Base-by-base conservation (phyloP, 2,113 vertebrate species). In the Neoarius graeffei region DNA sequence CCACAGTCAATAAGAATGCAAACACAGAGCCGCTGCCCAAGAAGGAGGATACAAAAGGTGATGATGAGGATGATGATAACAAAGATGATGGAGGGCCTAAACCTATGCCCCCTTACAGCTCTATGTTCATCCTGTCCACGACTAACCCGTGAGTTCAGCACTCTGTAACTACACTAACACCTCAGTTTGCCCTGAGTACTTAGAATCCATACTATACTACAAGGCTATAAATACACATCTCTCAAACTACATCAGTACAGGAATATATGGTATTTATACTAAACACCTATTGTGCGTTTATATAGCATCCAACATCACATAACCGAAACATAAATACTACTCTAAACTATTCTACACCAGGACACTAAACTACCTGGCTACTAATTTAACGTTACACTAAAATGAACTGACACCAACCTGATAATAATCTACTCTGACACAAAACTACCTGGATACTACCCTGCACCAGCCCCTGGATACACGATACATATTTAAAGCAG, bases 81-180 rank as follows among this genome's bases (percentile, higher is more conserved):
- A 93, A 94, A 5, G 96, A 94, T 8, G 96, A 95, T 19, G 96
- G 96, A 13, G 97, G 97, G 17, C 96, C 96, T 73, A 97, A 96
- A 91, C 98, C 97, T 52, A 99, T 99, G 97, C 97, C 97, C n/a
- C 98, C 98, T n/a, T 99, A 96, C 91, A 97, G 95, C 89, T 98
- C 98, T 91, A 99, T 99, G 98, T 99, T 99, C 91, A 96, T 98
- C 92, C 93, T 99, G 81, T 96, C 96, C 84, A 98, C 98, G 11
- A 98, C 97, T 71, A 99, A 99, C 92, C 98, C 98, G 98, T 99
- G 92, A 96, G 97, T 94, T 13, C 27, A 73, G 23, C 19, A 13
- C 23, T 59, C 2, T n/a, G 27, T 52, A 80, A 71, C 15, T 35
- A n/a, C 15, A 14, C 42, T 52, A 23, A 13, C 11, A 27, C 11